A percentile compares a stretch with the other conserved stretches of the same genome.
These are phyloP conservation scores for Drosophila oshimai DNA, from an alignment of 1,140 invertebrate genomes.

Conservation along the genomic window DNA sequence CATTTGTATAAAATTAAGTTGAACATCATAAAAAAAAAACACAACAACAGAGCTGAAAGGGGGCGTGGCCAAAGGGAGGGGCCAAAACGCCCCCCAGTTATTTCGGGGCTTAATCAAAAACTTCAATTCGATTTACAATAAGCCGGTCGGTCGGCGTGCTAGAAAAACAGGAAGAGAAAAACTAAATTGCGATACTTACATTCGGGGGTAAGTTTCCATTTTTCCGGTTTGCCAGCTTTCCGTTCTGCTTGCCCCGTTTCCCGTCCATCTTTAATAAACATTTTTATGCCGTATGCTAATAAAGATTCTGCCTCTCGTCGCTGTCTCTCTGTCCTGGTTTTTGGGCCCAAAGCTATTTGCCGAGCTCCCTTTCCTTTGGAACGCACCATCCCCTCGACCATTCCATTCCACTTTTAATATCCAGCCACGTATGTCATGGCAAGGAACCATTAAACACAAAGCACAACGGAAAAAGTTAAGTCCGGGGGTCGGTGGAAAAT, in stretches of 20 bases:
- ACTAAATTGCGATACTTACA: slow-evolving; percentile 56
- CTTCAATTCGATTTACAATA: slow-evolving; percentile 79
- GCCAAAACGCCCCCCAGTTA: slow-evolving; percentile 30
- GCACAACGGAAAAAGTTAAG: slow-evolving; percentile 34
- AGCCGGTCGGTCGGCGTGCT: slow-evolving; percentile 1
- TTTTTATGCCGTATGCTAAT: slow-evolving; percentile 81
- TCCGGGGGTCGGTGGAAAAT: neutral
- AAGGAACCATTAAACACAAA: slow-evolving; percentile 78
- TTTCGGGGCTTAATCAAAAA: slow-evolving; percentile 70
- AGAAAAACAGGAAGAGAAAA: slow-evolving; percentile 28
- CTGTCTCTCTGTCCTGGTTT: slow-evolving; percentile 45
- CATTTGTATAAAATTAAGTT: slow-evolving; percentile 82
- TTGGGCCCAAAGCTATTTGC: slow-evolving; percentile 39
- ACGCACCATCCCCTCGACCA: neutral
- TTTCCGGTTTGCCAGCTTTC: slow-evolving; percentile 19
- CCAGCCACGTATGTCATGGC: slow-evolving; percentile 79
- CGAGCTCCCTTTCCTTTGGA: neutral
- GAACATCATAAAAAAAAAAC: slow-evolving; percentile 73
- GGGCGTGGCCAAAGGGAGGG: slow-evolving; percentile 22
- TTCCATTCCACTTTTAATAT: slow-evolving; percentile 59
- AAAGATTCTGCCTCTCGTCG: slow-evolving; percentile 62
- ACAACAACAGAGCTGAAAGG: slow-evolving; percentile 8
- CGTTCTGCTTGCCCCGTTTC: slow-evolving; percentile 23
- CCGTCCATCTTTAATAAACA: slow-evolving; percentile 77
- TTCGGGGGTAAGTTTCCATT: slow-evolving; percentile 23